Evolutionary conservation across 2,888 invertebrate species (phyloP).

Genomic region (Ornithoptera alexandrae): DNA sequence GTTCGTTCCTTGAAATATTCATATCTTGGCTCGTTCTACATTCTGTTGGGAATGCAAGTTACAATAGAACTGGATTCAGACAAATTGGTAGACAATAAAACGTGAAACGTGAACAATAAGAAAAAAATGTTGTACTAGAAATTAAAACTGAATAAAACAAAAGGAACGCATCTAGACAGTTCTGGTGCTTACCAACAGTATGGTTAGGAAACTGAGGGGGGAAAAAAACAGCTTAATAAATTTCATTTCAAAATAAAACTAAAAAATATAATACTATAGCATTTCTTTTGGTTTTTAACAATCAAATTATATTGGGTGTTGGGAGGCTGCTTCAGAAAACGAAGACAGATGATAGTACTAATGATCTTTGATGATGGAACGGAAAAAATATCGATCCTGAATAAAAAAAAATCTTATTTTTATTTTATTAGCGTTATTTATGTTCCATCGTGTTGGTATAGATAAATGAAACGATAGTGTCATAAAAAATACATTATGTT

Average conservation of each 20-base stretch:
- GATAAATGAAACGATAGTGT: too few species aligned
- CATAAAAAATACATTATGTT: too few species aligned
- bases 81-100: constrained; percentile 30
- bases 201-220: neutral
- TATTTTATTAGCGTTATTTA: too few species aligned
- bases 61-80: constrained; percentile 24
- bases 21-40: constrained; percentile 17
- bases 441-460: too few species aligned
- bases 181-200: neutral
- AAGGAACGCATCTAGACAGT: constrained; percentile 11
- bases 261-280: neutral
- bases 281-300: too few species aligned
- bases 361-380: too few species aligned
- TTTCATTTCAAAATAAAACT: neutral
- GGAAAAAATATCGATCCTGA: too few species aligned
- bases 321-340: too few species aligned
- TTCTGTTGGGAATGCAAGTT: constrained; percentile 8
- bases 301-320: too few species aligned
- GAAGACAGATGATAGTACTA: too few species aligned
- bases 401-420: too few species aligned
- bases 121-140: constrained; percentile 22
- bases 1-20: constrained; percentile 17
- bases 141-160: constrained; percentile 27
- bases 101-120: constrained; percentile 20
- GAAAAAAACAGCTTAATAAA: neutral